Evolutionary conservation across 2,888 invertebrate species (phyloP).

Genomic region (Drosophila colorata): DNA sequence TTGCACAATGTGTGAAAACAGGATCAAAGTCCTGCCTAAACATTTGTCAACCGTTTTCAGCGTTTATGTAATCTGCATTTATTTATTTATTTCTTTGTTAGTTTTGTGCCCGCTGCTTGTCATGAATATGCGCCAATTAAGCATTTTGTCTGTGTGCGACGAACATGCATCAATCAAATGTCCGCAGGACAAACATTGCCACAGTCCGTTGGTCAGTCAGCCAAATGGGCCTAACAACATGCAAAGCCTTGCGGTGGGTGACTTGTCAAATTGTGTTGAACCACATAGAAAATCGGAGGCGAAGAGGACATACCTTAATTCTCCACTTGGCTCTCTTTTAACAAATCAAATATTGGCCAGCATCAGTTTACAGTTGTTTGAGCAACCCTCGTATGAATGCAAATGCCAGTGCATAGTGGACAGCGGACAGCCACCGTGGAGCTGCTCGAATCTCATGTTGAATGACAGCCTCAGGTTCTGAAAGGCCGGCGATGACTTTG

Average conservation of each 20-base stretch:
- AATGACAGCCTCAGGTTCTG: conserved; percentile 40
- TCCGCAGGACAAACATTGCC: conserved; percentile 65
- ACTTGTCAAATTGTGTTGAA: conserved; percentile 5
- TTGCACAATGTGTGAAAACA: conserved; percentile 79
- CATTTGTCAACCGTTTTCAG: conserved; percentile 71
- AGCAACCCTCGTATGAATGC: conserved; percentile 52
- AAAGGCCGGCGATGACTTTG: conserved; percentile 37
- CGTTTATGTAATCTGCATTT: conserved; percentile 73
- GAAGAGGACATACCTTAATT: neutral
- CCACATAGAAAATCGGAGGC: neutral
- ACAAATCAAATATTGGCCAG: neutral
- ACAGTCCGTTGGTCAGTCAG: conserved; percentile 41
- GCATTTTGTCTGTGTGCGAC: conserved; percentile 70
- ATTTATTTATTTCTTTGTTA: neutral
- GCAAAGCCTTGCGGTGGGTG: conserved; percentile 47
- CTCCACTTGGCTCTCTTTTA: neutral
- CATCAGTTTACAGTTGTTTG: conserved; percentile 14
- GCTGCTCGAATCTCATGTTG: conserved; percentile 27
- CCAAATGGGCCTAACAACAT: conserved; percentile 39
- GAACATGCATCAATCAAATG: conserved; percentile 79
- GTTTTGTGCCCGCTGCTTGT: conserved; percentile 30
- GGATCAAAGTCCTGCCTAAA: conserved; percentile 74
- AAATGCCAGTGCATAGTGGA: conserved; percentile 31
- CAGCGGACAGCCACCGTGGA: conserved; percentile 21
- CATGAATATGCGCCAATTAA: conserved; percentile 78